Conservation (phyloP, 2,797 vertebrate species). For the Malurus leucopterus region DNA sequence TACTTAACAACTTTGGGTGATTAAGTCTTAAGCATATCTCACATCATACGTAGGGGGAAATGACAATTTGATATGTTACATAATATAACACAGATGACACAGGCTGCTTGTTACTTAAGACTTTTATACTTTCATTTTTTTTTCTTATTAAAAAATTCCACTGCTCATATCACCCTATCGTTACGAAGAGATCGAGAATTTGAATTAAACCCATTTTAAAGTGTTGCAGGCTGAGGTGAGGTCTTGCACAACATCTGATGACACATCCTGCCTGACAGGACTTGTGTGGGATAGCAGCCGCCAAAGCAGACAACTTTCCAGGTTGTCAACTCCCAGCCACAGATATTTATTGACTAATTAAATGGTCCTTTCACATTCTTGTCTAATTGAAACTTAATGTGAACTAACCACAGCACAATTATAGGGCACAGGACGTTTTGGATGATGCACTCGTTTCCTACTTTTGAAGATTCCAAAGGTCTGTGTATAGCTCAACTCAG, state of each 20-base stretch:
- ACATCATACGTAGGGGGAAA: not conserved
- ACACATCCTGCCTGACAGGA: conserved; percentile 60
- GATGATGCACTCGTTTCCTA: not conserved
- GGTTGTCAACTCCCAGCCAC: conserved; percentile 63
- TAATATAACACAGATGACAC: not conserved
- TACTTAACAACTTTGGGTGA: conserved; percentile 13
- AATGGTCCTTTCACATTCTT: conserved; percentile 71
- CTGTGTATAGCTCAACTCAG: not conserved
- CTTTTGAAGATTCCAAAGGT: not conserved
- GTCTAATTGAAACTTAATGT: conserved; percentile 44
- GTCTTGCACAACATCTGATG: conserved; percentile 43
- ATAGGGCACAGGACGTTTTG: not conserved
- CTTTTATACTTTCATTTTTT: conserved; percentile 7
- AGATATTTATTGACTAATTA: conserved; percentile 73
- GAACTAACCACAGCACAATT: conserved; percentile 28
- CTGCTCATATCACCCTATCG: conserved; percentile 16
- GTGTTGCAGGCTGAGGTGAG: conserved; percentile 28
- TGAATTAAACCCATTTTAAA: conserved; percentile 14
- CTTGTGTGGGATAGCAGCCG: conserved; percentile 52
- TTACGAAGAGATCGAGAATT: conserved; percentile 31
- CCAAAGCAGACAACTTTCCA: conserved; percentile 73
- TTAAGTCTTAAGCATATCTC: conserved; percentile 17
- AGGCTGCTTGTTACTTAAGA: conserved; percentile 7
- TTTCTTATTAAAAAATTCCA: conserved; percentile 32
- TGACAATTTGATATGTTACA: not conserved